phyloP scores from a whole-genome alignment of 2,113 vertebrate genomes.

The Pituophis catenifer region DNA sequence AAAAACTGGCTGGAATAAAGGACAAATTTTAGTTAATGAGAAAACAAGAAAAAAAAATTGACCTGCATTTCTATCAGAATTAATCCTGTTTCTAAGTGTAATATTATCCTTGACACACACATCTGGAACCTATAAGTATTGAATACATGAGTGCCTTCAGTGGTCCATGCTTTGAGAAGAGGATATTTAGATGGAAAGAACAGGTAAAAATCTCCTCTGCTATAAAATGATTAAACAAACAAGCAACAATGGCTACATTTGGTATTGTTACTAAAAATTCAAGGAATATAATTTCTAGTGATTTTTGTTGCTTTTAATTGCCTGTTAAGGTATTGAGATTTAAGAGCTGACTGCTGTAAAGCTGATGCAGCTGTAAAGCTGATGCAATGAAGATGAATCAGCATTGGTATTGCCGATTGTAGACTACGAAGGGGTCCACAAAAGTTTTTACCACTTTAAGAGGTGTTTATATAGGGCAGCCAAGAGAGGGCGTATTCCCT shows the following conservation, averaged over 20 bases:
- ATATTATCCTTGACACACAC: background rate
- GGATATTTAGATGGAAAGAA: background rate
- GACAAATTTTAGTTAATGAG: background rate
- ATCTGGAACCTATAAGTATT: background rate
- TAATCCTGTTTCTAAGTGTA: background rate
- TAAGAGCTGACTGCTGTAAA: no score
- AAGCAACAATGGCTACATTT: background rate
- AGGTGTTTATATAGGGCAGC: no score
- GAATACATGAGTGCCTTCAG: background rate
- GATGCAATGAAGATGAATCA: no score
- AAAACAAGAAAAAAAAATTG: background rate
- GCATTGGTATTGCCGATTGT: no score
- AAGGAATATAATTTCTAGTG: background rate
- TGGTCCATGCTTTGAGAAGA: background rate
- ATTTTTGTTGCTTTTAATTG: background rate
- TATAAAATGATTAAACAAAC: background rate
- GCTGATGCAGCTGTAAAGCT: no score
- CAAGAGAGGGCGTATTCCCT: no score
- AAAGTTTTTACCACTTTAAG: no score
- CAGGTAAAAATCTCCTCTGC: background rate
- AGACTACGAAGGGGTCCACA: no score
- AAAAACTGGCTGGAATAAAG: background rate
- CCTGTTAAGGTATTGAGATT: no score
- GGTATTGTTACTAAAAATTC: background rate
- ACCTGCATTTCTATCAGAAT: background rate